A percentile compares a stretch with the other conserved stretches of the same genome.
Conservation (phyloP, 2,888 invertebrate species). For the Sisyra terminalis region DNA sequence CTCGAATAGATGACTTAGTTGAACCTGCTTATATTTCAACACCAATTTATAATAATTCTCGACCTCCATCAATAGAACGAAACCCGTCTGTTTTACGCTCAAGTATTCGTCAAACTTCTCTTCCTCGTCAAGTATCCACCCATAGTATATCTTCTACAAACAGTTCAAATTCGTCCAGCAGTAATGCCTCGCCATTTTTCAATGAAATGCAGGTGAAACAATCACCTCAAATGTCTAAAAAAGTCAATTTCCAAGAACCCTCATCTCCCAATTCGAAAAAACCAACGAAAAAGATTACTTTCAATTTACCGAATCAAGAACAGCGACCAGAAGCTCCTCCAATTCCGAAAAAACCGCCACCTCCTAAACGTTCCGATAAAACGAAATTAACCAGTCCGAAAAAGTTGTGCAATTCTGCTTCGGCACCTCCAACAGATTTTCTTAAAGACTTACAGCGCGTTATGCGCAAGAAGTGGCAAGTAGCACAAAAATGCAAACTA, state of each 20-base stretch:
- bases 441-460: slow-evolving; percentile 79
- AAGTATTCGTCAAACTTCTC: slow-evolving; percentile 22
- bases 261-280: slow-evolving; percentile 33
- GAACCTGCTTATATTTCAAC: slow-evolving; percentile 26
- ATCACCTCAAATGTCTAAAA: slow-evolving; percentile 33
- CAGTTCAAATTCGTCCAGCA: slow-evolving; percentile 27
- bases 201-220: slow-evolving; percentile 39
- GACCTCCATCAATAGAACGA: slow-evolving; percentile 19
- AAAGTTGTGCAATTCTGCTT: slow-evolving; percentile 51
- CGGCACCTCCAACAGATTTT: slow-evolving; percentile 66
- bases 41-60: slow-evolving; percentile 19
- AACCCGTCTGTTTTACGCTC: slow-evolving; percentile 22
- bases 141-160: slow-evolving; percentile 35
- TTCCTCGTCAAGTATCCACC: slow-evolving; percentile 37
- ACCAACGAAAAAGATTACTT: slow-evolving; percentile 43
- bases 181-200: slow-evolving; percentile 27
- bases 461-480: slow-evolving; percentile 87
- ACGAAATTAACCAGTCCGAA: slow-evolving; percentile 61
- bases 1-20: slow-evolving; percentile 19
- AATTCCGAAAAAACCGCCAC: slow-evolving; percentile 49
- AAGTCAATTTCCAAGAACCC: slow-evolving; percentile 47
- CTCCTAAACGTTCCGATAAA: slow-evolving; percentile 60
- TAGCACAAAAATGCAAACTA: slow-evolving; percentile 79
- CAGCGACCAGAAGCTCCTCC: slow-evolving; percentile 31
- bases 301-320: slow-evolving; percentile 34